Base-by-base conservation (phyloP, 1,140 invertebrate genomes). In the Microplitis mediator region DNA sequence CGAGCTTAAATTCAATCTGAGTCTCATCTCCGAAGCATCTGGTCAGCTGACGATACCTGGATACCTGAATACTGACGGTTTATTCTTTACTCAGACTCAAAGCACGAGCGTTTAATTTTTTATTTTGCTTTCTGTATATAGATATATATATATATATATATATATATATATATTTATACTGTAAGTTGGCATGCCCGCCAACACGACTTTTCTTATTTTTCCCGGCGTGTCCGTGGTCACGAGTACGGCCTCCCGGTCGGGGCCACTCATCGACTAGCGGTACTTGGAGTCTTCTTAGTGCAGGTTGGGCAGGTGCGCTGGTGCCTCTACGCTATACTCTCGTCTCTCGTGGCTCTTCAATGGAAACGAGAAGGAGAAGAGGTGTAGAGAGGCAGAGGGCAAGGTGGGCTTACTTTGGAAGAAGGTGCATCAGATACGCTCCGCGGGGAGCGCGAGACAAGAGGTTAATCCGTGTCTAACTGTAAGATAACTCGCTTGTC, bases 401-500 rank as follows among this genome's bases (percentile, higher is more conserved):
- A 52, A 39, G 35, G 62, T 67, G 66, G 67, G 54, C 72, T 77
- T 74, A 75, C 77, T 76, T 79, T 79, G 62, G 74, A 73, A 45
- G 39, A 45, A 73, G 75, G 77, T 69, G 72, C 73, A 75, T 77
- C 67, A 61, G 70, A 65, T 61, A 69, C 52, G 62, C 73, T 71
- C 73, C 39, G 63, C 62, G 64, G 62, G 62, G 56, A 54, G 68
- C 60, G 60, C 52, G 31, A 65, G 70, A 76, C 66, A 67, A 66
- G 72, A 71, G 72, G 69, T 75, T 75, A 75, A 75, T 73, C 71
- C 74, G 76, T 75, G 76, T 79, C 75, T 79, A 80, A 80, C 79
- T 80, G 79, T 80, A 80, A 79, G 78, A 77, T 78, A 77, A 80
- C 75, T 73, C 66, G 70, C 75, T 78, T 74, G 75, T 75, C 78